Evolutionary conservation across 2,797 vertebrate species (phyloP), one percentile per base, ranked within the genome.

Genomic region (Spatula versicolor): DNA sequence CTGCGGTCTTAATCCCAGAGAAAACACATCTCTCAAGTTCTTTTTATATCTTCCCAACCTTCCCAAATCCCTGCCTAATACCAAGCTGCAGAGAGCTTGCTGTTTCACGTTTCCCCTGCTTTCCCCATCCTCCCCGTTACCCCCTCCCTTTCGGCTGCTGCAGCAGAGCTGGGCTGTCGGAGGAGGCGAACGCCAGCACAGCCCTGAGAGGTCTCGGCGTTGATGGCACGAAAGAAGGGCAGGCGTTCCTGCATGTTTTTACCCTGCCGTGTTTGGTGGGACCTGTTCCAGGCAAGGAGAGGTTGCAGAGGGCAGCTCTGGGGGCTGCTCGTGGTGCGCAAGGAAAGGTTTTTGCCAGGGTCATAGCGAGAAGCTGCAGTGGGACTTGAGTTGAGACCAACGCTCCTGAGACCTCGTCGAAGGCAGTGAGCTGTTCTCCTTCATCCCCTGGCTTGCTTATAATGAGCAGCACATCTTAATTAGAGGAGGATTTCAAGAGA

Each of bases 41-140:
- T 75, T 83, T 93, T 87, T 86, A 30, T 43, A 88, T 62, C 62
- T 79, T 43, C 86, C 85, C 66, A 64, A 35, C 86, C 64, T 86
- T 83, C 68, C 64, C 85, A 91, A 95, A 95, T 92, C 95, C 91
- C 88, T 73, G 50, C 55, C 80, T 94, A 83, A 95, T 50, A n/a
- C 89, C 64, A 33, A 18, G 84, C 43, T 90, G 78, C 71, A 23
- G 46, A 35, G 30, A 86, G 41, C 30, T 72, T 71, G 26, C 63
- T 41, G 55, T 12, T 43, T 37, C 73, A 30, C 14, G 3, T 50
- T 52, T 52, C 31, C 64, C 64, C 35, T 0, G 1, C 23, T 71
- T 66, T 73, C 69, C 16, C 30, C 11, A 4, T 2, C 33, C 83
- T 91, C 22, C 58, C 35, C 3, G 3, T 28, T n/a, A 8, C 41